Percentiles rank a stretch among this genome's conserved stretches.
Evolutionary conservation across 2,113 vertebrate species (phyloP).

Genomic region (Ellobius talpinus): DNA sequence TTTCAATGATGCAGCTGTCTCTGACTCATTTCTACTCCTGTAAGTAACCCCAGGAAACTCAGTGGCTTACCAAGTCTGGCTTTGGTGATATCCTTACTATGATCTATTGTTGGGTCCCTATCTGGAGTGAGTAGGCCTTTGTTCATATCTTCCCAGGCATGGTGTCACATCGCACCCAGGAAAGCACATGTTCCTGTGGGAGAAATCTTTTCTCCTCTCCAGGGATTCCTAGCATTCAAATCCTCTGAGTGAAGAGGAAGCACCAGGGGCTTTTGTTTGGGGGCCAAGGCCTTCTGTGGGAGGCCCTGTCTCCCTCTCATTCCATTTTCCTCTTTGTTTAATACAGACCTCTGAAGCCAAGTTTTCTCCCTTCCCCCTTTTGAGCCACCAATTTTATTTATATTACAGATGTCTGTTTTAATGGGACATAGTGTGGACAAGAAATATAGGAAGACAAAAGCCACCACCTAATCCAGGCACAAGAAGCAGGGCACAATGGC

Average conservation of each 20-base stretch:
- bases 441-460: conserved; percentile 80
- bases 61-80: neutral
- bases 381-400: conserved; percentile 75
- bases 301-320: neutral
- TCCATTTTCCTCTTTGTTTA: neutral
- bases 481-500: too few relatives aligned
- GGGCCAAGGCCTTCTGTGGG: neutral
- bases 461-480: neutral
- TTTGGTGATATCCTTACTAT: neutral
- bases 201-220: neutral
- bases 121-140: neutral
- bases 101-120: neutral
- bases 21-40: neutral
- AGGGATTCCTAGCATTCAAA: neutral
- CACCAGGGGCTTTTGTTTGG: neutral
- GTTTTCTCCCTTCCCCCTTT: conserved; percentile 58
- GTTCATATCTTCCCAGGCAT: neutral
- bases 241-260: neutral
- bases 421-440: conserved; percentile 73
- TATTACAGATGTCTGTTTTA: conserved; percentile 80
- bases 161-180: neutral
- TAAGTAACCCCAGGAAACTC: neutral
- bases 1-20: neutral
- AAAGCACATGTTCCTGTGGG: neutral
- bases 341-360: conserved; percentile 62